phyloP scores from a whole-genome alignment of 2,888 invertebrate genomes.

The Brachynemurus nebulosus region DNA sequence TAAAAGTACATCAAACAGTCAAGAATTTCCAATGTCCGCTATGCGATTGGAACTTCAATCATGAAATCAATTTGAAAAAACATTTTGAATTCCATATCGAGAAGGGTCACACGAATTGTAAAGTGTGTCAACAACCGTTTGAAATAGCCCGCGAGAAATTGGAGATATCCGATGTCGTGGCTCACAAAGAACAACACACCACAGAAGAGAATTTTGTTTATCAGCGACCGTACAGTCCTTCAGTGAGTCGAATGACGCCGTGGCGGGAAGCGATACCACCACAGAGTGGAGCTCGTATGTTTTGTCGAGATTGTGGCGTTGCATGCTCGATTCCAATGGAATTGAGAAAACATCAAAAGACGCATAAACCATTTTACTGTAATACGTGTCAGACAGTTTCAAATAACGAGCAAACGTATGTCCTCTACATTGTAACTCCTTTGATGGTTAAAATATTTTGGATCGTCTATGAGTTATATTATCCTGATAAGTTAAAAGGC shows the following conservation, averaged over 20 bases:
- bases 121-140: conserved; percentile 5
- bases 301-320: conserved; percentile 6
- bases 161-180: conserved; percentile 3
- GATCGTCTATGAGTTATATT: too few species aligned
- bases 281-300: neutral
- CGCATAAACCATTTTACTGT: conserved; percentile 8
- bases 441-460: too few species aligned
- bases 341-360: conserved; percentile 7
- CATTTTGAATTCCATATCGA: conserved; percentile 8
- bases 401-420: conserved; percentile 7
- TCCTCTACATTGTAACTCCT: too few species aligned
- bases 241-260: conserved; percentile 1
- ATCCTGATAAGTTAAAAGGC: too few species aligned
- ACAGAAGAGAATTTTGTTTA: conserved; percentile 5
- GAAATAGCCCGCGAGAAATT: neutral
- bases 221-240: conserved; percentile 7
- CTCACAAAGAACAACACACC: conserved; percentile 5
- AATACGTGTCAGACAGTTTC: conserved; percentile 6
- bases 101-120: conserved; percentile 7
- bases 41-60: conserved; percentile 6
- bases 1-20: neutral
- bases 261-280: neutral
- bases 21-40: conserved; percentile 2
- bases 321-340: conserved; percentile 4
- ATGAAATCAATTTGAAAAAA: conserved; percentile 4